Evolutionary conservation across 2,797 vertebrate species (phyloP).

Genomic region (Tragopan temminckii): DNA sequence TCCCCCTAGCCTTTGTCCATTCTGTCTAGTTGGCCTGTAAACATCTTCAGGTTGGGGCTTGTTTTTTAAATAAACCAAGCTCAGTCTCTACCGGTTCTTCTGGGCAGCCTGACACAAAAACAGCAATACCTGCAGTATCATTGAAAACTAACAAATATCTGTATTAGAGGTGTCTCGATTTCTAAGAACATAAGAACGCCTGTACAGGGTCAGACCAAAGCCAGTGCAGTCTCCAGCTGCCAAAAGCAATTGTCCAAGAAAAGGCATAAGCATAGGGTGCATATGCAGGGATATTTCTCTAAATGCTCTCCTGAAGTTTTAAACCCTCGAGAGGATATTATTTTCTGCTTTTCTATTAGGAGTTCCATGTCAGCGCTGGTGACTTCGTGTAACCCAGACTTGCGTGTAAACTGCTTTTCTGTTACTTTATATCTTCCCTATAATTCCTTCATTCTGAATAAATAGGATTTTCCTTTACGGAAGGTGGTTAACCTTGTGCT

Average conservation of each 20-base stretch:
- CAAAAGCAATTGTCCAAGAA: neutral
- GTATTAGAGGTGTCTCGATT: neutral
- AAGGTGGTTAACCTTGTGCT: conserved; percentile 61
- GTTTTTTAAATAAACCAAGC: neutral
- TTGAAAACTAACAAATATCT: neutral
- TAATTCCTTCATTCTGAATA: conserved; percentile 57
- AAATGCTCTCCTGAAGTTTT: neutral
- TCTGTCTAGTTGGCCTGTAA: neutral
- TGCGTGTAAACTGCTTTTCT: conserved; percentile 12
- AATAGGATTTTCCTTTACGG: conserved; percentile 67
- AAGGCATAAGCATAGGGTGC: neutral
- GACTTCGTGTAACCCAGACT: conserved; percentile 3
- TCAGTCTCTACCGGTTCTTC: neutral
- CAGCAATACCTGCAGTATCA: neutral
- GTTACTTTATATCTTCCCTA: conserved; percentile 31
- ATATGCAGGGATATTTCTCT: neutral
- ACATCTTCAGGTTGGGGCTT: neutral
- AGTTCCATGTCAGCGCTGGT: neutral
- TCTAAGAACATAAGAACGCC: neutral
- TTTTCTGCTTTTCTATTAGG: neutral
- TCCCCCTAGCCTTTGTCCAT: neutral
- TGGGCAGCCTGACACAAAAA: neutral
- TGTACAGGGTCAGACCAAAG: neutral
- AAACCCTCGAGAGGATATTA: neutral
- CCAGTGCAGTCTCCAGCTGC: neutral